Evolutionary conservation across 2,888 invertebrate genomes (phyloP).

Genomic region (Ashinkailepas kermadecensis): DNA sequence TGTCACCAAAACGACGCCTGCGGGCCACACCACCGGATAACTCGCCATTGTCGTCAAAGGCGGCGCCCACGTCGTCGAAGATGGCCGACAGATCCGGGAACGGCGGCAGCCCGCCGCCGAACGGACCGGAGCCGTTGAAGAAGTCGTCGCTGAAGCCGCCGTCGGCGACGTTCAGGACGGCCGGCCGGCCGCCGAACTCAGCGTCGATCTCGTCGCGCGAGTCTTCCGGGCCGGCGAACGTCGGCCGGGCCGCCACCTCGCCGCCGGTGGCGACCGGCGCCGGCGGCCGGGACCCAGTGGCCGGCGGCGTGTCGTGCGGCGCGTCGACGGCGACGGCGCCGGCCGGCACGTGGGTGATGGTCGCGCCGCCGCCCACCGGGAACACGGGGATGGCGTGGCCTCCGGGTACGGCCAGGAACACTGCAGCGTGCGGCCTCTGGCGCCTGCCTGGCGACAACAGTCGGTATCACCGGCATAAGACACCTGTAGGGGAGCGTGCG

Average conservation of each 20-base stretch:
- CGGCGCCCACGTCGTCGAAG: background rate
- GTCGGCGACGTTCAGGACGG: background rate
- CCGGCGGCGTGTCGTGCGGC: background rate
- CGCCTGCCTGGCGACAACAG: background rate
- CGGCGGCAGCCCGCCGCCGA: slow-evolving; percentile 2
- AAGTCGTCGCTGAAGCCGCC: background rate
- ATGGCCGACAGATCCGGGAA: slow-evolving; percentile 17
- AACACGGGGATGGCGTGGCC: background rate
- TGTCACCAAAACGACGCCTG: background rate
- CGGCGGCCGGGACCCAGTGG: background rate
- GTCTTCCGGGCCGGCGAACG: background rate
- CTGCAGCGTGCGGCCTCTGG: background rate
- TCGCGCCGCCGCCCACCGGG: background rate
- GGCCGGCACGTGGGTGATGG: background rate
- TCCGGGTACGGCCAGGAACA: slow-evolving; percentile 10
- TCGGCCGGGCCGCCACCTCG: background rate
- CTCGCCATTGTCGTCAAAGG: background rate
- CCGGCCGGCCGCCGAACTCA: background rate
- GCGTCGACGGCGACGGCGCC: background rate
- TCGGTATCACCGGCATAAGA: no score
- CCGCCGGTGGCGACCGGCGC: background rate
- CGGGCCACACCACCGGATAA: background rate
- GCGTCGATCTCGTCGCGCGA: background rate
- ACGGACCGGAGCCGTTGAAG: background rate
- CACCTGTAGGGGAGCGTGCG: no score